Conservation (phyloP, 2,113 vertebrate species). For the Larimichthys polyactis region DNA sequence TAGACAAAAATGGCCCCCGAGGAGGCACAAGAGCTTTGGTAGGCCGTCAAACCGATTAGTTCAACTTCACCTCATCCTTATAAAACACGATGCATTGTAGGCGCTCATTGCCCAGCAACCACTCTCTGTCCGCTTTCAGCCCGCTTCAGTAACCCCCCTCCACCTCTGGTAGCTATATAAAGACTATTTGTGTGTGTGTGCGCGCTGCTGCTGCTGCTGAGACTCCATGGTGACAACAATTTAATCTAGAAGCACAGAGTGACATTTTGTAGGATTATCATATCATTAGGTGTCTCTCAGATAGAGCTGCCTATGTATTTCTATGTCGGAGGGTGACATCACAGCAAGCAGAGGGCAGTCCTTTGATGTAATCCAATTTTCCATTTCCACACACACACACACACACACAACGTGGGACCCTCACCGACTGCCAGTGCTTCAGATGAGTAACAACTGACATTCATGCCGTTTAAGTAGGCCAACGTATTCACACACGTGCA, state of each 20-base stretch:
- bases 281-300: constrained; percentile 64
- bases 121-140: constrained; percentile 17
- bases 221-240: constrained; percentile 36
- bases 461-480: constrained; percentile 15
- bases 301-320: constrained; percentile 33
- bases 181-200: constrained; percentile 22
- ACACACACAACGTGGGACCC: background rate
- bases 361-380: constrained; percentile 81
- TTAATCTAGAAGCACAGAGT: constrained; percentile 55
- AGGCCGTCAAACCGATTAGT: constrained; percentile 60
- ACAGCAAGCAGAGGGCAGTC: constrained; percentile 62
- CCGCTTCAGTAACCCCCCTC: constrained; percentile 22
- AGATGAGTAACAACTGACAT: constrained; percentile 31
- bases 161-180: background rate
- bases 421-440: constrained; percentile 4
- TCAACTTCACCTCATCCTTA: constrained; percentile 60
- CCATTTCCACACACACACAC: constrained; percentile 59
- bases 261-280: constrained; percentile 69
- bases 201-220: background rate
- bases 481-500: background rate
- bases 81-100: constrained; percentile 25
- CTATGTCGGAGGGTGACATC: constrained; percentile 61
- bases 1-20: background rate
- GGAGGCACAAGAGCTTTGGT: constrained; percentile 20
- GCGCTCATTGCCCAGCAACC: constrained; percentile 49